These are phyloP conservation scores for Meriones psammophilus DNA, from an alignment of 2,797 vertebrate genomes.

Conservation along the genomic window DNA sequence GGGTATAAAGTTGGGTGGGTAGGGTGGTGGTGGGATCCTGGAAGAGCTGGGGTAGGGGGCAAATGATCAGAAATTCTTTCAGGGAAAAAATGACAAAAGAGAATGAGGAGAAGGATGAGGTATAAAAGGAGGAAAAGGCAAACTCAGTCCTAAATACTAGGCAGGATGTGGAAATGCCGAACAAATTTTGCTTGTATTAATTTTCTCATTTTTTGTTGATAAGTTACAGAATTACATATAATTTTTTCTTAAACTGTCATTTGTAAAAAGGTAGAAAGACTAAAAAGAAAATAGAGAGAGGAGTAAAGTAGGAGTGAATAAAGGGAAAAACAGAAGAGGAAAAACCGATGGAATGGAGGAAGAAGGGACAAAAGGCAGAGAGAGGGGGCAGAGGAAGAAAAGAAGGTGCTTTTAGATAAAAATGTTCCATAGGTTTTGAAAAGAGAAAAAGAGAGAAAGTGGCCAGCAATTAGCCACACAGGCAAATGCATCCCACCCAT, in stretches of 20 bases:
- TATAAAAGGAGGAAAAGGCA: background rate
- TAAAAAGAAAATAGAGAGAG: no score
- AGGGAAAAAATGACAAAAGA: background rate
- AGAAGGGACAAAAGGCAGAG: background rate
- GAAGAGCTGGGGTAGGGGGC: background rate
- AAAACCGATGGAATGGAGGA: background rate
- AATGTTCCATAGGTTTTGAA: background rate
- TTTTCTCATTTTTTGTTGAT: slow-evolving; percentile 18
- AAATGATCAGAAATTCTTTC: background rate
- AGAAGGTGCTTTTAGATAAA: background rate
- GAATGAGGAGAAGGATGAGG: background rate
- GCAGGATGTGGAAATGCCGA: background rate
- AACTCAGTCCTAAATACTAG: background rate
- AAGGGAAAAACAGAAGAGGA: background rate
- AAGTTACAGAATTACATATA: background rate
- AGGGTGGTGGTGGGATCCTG: no score
- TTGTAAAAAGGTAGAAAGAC: background rate
- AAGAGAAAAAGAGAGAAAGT: background rate
- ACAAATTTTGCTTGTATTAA: background rate
- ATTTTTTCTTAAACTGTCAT: background rate
- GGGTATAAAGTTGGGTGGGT: no score
- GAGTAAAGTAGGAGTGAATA: accelerated
- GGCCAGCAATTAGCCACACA: background rate
- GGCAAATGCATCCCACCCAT: background rate
- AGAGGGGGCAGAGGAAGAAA: background rate